phyloP scores from a whole-genome alignment of 2,797 vertebrate genomes.

The Okamejei kenojei region DNA sequence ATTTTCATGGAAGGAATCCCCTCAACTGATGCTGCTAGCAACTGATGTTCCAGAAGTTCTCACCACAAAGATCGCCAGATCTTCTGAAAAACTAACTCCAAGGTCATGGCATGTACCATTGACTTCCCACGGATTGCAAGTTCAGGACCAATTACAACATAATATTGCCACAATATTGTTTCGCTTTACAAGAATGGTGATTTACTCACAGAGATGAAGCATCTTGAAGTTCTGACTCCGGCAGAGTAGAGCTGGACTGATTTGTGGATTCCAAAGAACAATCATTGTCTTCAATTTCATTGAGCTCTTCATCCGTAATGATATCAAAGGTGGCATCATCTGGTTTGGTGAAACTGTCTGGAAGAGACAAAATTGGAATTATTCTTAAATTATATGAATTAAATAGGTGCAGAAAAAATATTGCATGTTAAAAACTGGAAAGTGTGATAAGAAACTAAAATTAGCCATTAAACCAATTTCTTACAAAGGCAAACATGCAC shows the following conservation, averaged over 20 bases:
- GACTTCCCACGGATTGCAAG: background rate
- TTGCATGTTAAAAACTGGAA: background rate
- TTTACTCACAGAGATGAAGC: conserved; percentile 71
- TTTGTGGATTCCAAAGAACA: conserved; percentile 63
- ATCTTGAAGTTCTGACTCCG: conserved; percentile 55
- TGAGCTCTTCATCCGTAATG: conserved; percentile 90
- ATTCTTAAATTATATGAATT: background rate
- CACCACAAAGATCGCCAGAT: background rate
- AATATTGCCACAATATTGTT: background rate
- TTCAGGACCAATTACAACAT: background rate
- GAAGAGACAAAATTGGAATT: conserved; percentile 49
- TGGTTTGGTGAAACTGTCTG: conserved; percentile 54
- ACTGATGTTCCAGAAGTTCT: background rate
- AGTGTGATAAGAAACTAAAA: background rate
- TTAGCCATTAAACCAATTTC: background rate
- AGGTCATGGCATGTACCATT: background rate
- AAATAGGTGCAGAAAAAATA: conserved; percentile 34
- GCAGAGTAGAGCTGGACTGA: conserved; percentile 47
- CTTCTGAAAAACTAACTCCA: background rate
- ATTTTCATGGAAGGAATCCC: no score
- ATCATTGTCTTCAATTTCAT: conserved; percentile 76
- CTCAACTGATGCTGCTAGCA: background rate
- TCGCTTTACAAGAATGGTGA: background rate
- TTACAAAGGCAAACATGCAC: background rate
- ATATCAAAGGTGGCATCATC: conserved; percentile 82